These are phyloP conservation scores for Gymnorhina tibicen DNA, from an alignment of 2,113 vertebrate species.

Conservation along the genomic window DNA sequence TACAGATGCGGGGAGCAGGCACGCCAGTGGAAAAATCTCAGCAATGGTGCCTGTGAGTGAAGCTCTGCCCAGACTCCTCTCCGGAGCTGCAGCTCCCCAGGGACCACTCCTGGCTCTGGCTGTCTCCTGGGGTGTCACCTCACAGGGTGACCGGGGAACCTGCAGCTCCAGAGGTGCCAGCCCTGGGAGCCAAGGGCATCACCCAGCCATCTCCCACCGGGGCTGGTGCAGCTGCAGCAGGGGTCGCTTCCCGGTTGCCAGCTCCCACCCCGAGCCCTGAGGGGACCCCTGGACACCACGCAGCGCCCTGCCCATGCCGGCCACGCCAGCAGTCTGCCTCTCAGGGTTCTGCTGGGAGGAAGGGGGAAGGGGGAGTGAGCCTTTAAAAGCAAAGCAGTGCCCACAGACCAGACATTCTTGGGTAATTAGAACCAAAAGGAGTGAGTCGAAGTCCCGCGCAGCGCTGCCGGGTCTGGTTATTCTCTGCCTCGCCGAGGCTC, in stretches of 20 bases:
- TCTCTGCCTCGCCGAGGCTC: constrained; percentile 8
- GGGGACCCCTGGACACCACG: fast-evolving
- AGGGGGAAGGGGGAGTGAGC: neutral
- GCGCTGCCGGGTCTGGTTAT: neutral
- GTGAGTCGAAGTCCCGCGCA: neutral
- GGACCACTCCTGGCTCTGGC: fast-evolving
- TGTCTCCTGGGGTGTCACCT: neutral
- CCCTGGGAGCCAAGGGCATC: neutral
- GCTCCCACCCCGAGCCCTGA: neutral
- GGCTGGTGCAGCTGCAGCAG: fast-evolving
- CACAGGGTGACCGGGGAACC: neutral
- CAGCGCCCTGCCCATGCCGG: fast-evolving
- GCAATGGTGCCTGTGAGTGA: fast-evolving
- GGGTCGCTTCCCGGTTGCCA: fast-evolving
- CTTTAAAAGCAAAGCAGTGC: neutral
- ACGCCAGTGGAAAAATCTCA: neutral
- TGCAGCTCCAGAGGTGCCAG: neutral
- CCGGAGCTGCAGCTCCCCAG: neutral
- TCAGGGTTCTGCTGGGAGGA: neutral
- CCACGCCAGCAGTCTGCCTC: neutral
- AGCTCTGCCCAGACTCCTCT: neutral
- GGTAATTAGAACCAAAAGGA: constrained; percentile 57
- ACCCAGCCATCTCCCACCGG: fast-evolving
- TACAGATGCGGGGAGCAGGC: neutral
- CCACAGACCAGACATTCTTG: constrained; percentile 53